Evolutionary conservation across 1,140 invertebrate species (phyloP).

Genomic region (Sminthurinus signatus): DNA sequence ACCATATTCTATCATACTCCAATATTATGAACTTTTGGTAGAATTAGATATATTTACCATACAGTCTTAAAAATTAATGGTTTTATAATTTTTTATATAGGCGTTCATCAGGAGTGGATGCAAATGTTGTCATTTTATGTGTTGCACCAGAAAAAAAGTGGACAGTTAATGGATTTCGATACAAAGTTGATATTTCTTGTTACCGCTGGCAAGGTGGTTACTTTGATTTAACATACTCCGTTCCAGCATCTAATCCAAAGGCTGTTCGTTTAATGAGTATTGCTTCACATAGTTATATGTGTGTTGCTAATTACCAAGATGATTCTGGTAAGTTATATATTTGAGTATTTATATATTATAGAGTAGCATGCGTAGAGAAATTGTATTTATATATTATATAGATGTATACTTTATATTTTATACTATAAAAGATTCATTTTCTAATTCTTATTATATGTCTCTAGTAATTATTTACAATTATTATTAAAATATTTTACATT

Average conservation of each 20-base stretch:
- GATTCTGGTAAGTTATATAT: constrained; percentile 42
- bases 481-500: too few species aligned
- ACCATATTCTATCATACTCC: neutral
- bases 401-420: too few species aligned
- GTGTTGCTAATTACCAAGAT: constrained; percentile 48
- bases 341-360: neutral
- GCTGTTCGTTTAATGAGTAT: constrained; percentile 46
- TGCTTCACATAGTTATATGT: constrained; percentile 45
- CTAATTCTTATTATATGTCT: too few species aligned
- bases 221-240: constrained; percentile 49
- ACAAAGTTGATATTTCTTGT: constrained; percentile 37
- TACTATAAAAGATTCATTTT: too few species aligned
- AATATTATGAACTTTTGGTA: neutral
- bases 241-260: constrained; percentile 46
- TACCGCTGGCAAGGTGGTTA: constrained; percentile 50
- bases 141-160: constrained; percentile 35
- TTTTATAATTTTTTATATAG: constrained; percentile 3
- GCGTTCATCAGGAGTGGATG: constrained; percentile 30
- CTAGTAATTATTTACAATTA: too few species aligned
- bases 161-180: constrained; percentile 21
- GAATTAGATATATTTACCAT: neutral
- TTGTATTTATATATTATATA: too few species aligned
- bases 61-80: neutral
- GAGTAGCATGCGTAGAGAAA: too few species aligned
- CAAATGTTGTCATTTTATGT: constrained; percentile 43